A percentile compares a stretch with the other conserved stretches of the same genome.
Evolutionary conservation across 2,888 invertebrate species (phyloP).

Genomic region (Lomographa bimaculata): DNA sequence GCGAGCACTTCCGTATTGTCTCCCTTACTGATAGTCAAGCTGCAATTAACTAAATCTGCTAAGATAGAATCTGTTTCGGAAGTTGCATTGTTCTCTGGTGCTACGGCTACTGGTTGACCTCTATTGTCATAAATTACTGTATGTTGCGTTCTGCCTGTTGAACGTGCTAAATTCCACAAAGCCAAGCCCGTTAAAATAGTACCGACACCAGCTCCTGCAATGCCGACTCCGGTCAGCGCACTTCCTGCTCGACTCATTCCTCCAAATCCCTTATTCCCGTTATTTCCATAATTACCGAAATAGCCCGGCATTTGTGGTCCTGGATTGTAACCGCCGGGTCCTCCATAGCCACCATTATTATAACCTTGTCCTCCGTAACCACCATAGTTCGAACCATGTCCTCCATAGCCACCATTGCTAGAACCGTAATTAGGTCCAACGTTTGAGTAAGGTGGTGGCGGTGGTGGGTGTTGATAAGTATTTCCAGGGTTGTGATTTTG

Average conservation of each 20-base stretch:
- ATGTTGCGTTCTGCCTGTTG: slow-evolving; percentile 67
- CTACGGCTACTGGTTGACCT: slow-evolving; percentile 73
- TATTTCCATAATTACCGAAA: slow-evolving; percentile 64
- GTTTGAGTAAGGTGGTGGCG: slow-evolving; percentile 62
- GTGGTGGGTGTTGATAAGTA: slow-evolving; percentile 58
- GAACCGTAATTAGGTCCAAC: slow-evolving; percentile 31
- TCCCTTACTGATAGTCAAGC: slow-evolving; percentile 66
- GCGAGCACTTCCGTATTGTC: slow-evolving; percentile 71
- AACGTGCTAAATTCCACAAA: slow-evolving; percentile 77
- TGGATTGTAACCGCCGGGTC: slow-evolving; percentile 52
- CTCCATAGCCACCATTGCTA: slow-evolving; percentile 43
- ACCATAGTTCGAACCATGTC: slow-evolving; percentile 46
- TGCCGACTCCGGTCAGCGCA: slow-evolving; percentile 68
- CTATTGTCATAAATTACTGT: slow-evolving; percentile 77
- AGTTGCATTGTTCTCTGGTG: slow-evolving; percentile 59
- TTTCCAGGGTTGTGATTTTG: slow-evolving; percentile 48
- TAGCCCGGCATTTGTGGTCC: slow-evolving; percentile 62
- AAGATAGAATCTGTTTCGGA: slow-evolving; percentile 62
- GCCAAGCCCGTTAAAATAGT: slow-evolving; percentile 77
- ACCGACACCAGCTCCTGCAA: slow-evolving; percentile 75
- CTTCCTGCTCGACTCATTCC: slow-evolving; percentile 62
- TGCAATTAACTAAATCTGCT: slow-evolving; percentile 72
- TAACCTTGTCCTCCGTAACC: slow-evolving; percentile 46
- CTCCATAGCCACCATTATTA: slow-evolving; percentile 43
- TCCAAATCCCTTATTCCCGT: slow-evolving; percentile 57